phyloP scores from a whole-genome alignment of 2,113 vertebrate species.

The Axis porcinus region DNA sequence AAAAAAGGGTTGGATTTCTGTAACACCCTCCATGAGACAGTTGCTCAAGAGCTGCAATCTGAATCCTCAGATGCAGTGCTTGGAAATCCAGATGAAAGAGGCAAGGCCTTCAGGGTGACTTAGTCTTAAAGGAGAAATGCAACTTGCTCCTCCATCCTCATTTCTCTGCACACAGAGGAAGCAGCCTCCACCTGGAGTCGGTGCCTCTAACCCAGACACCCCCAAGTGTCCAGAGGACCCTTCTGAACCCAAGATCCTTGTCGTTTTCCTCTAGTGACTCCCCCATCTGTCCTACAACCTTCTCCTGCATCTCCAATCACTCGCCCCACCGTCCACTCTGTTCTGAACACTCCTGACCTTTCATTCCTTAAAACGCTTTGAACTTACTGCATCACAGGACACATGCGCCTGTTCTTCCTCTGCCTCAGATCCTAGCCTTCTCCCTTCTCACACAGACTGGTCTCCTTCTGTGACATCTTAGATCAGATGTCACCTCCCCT shows the following conservation, averaged over 20 bases:
- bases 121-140: not conserved
- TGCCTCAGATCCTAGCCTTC: not conserved
- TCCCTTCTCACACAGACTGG: not conserved
- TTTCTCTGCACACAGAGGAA: not conserved
- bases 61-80: not conserved
- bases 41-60: not conserved
- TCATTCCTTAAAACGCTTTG: rapidly evolving
- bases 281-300: rapidly evolving
- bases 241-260: not conserved
- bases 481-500: not conserved
- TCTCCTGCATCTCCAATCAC: not conserved
- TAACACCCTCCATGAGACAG: not conserved
- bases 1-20: not conserved
- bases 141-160: not conserved
- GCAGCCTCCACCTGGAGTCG: not conserved
- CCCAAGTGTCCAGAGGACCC: not conserved
- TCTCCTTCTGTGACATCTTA: not conserved
- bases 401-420: not conserved
- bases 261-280: no score
- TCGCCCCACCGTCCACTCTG: rapidly evolving
- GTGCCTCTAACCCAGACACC: not conserved
- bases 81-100: not conserved
- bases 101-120: not conserved
- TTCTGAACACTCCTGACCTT: not conserved
- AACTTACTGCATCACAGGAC: not conserved